These are phyloP conservation scores for Neodontobutis hainanensis DNA, from an alignment of 2,113 vertebrate species.

Conservation along the genomic window DNA sequence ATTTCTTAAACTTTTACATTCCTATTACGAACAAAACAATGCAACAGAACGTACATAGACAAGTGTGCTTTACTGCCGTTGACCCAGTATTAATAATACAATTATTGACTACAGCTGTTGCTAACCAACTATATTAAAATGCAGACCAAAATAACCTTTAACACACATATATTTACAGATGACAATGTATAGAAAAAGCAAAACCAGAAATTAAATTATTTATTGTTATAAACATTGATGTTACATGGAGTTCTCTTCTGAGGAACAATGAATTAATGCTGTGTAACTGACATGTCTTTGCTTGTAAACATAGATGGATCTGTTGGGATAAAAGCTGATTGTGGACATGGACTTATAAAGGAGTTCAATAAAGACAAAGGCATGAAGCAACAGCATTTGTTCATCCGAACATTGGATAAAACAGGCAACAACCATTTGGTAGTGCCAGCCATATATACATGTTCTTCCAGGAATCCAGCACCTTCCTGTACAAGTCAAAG, in stretches of 20 bases:
- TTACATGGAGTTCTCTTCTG: conserved; percentile 57
- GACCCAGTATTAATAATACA: background rate
- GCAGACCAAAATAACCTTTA: background rate
- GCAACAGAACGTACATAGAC: background rate
- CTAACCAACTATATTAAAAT: background rate
- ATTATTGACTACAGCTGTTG: background rate
- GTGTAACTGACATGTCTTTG: conserved; percentile 11
- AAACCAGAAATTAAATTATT: conserved; percentile 69
- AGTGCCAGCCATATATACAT: conserved; percentile 67
- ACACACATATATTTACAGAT: conserved; percentile 9
- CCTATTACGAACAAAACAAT: background rate
- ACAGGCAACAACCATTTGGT: conserved; percentile 43
- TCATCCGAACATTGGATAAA: conserved; percentile 40
- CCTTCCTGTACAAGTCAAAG: conserved; percentile 49
- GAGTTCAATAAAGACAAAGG: conserved; percentile 45
- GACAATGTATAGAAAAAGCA: conserved; percentile 43
- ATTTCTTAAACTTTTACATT: background rate
- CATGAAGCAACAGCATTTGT: conserved; percentile 39
- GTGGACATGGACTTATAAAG: conserved; percentile 54
- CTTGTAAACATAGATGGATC: conserved; percentile 7
- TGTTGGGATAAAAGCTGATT: conserved; percentile 35
- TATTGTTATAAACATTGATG: conserved; percentile 75
- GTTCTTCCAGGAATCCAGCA: conserved; percentile 64
- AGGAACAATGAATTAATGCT: conserved; percentile 48
- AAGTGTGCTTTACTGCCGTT: conserved; percentile 5